phyloP scores from a whole-genome alignment of 2,113 vertebrate species.

The Hiodon alosoides region DNA sequence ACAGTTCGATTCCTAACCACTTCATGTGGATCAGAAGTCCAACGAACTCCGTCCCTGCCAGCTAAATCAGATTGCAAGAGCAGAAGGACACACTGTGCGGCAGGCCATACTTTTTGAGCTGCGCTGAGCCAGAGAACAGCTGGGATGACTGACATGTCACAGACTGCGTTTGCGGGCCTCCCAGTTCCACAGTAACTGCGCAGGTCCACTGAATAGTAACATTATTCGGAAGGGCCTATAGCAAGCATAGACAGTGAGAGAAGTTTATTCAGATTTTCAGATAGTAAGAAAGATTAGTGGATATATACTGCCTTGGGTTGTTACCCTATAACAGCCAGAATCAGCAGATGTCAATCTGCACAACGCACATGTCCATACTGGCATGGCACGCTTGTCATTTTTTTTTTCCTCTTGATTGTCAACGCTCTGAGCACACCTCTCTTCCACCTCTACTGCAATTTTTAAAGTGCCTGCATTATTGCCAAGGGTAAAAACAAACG shows the following conservation, averaged over 20 bases:
- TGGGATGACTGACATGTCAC: neutral
- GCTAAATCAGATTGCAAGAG: neutral
- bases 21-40: neutral
- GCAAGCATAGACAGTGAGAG: neutral
- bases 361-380: neutral
- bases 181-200: neutral
- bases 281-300: neutral
- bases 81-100: neutral
- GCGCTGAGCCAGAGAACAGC: neutral
- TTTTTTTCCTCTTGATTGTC: conserved; percentile 1
- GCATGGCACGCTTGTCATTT: neutral
- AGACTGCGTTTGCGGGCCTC: neutral
- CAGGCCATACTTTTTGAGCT: neutral
- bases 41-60: neutral
- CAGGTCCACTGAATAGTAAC: neutral
- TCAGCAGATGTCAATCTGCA: neutral
- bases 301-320: neutral
- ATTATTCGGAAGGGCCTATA: neutral
- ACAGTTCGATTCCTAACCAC: neutral
- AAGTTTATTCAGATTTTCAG: neutral
- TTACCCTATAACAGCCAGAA: neutral
- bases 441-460: neutral
- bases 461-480: conserved; percentile 6
- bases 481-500: neutral
- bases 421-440: conserved; percentile 9